phyloP scores from a whole-genome alignment of 2,888 invertebrate genomes.

The Himalopsyche tibetana region DNA sequence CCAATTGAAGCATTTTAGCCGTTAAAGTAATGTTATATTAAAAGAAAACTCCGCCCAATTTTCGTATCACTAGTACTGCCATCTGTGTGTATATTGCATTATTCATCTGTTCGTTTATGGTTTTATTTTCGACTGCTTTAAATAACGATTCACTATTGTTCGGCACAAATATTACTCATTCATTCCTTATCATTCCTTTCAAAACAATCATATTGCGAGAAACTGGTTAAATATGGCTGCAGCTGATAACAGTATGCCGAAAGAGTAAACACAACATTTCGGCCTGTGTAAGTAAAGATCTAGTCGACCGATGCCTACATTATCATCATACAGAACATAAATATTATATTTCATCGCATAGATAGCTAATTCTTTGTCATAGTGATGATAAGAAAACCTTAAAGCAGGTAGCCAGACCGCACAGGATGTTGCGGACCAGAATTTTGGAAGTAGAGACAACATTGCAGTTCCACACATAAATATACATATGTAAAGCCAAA shows the following conservation, averaged over 20 bases:
- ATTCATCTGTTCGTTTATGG: neutral
- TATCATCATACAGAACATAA: too few relatives aligned
- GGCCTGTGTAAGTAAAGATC: neutral
- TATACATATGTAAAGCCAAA: too few relatives aligned
- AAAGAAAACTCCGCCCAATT: neutral
- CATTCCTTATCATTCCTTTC: slow-evolving; percentile 41
- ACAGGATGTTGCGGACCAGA: too few relatives aligned
- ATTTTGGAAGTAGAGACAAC: too few relatives aligned
- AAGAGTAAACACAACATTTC: neutral
- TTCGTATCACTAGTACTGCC: slow-evolving; percentile 8
- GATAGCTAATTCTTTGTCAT: too few relatives aligned
- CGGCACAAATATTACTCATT: slow-evolving; percentile 79
- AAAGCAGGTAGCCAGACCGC: too few relatives aligned
- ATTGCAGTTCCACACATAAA: too few relatives aligned
- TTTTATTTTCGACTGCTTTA: slow-evolving; percentile 12
- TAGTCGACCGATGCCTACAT: neutral
- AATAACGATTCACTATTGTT: slow-evolving; percentile 85
- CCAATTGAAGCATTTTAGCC: slow-evolving; percentile 68
- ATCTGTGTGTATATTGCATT: slow-evolving; percentile 34
- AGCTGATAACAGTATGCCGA: neutral
- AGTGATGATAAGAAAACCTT: too few relatives aligned
- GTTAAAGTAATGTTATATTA: neutral
- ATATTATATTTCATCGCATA: too few relatives aligned
- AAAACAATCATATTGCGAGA: neutral
- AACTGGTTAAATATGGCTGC: neutral